phyloP scores from a whole-genome alignment of 2,797 vertebrate genomes.

The Lithobates sylvaticus region DNA sequence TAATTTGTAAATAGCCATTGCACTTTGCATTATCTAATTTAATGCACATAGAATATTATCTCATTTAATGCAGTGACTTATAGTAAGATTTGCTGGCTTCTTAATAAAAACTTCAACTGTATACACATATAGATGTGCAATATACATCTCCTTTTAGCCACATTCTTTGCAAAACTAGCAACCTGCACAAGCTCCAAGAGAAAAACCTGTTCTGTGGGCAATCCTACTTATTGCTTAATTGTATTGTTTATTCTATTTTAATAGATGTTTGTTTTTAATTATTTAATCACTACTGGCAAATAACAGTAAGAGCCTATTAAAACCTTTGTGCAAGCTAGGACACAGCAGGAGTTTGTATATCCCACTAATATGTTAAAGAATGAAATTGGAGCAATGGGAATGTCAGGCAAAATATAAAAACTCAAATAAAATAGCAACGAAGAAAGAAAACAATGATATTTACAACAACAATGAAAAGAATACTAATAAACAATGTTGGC shows the following conservation, averaged over 20 bases:
- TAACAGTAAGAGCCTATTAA: slow-evolving; percentile 49
- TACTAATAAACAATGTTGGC: slow-evolving; percentile 14
- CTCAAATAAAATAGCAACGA: slow-evolving; percentile 28
- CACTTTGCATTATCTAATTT: too few species aligned
- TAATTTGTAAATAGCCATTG: too few species aligned
- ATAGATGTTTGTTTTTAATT: slow-evolving; percentile 49
- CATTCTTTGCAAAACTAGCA: not conserved
- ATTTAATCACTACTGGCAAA: slow-evolving; percentile 51
- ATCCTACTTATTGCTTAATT: slow-evolving; percentile 35
- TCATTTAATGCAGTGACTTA: too few species aligned
- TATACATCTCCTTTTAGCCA: not conserved
- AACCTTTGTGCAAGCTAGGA: slow-evolving; percentile 37
- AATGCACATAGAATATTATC: too few species aligned
- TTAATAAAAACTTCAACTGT: too few species aligned
- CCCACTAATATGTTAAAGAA: slow-evolving; percentile 49
- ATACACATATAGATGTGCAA: not conserved
- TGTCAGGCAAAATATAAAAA: slow-evolving; percentile 37
- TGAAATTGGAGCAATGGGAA: slow-evolving; percentile 35
- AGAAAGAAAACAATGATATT: slow-evolving; percentile 33
- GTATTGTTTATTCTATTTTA: slow-evolving; percentile 47
- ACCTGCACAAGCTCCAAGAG: not conserved
- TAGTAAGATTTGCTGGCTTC: too few species aligned
- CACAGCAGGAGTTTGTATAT: slow-evolving; percentile 46
- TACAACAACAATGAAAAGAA: slow-evolving; percentile 33
- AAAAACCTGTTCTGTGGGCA: slow-evolving; percentile 1